Base-by-base conservation (phyloP, 2,888 invertebrate genomes). In the Aphidoletes aphidimyza region DNA sequence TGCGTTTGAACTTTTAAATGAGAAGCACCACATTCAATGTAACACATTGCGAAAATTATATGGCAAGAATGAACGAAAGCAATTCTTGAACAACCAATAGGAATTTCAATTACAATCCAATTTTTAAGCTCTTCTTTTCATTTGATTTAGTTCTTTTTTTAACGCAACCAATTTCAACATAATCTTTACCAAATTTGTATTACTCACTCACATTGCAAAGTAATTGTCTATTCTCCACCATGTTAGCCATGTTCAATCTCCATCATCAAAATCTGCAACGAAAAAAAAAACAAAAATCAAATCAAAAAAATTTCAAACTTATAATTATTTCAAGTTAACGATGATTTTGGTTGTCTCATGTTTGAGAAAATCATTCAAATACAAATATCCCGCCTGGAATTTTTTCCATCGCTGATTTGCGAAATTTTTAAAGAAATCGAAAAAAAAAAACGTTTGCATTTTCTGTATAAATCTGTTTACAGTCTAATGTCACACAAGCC, bases 81-180 rank as follows among this genome's bases (percentile, higher is more conserved):
- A 14, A 69, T n/a, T n/a, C 14, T 69, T 69, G 30, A 69, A 69
- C 17, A 34, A n/a, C n/a, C n/a, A n/a, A n/a, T 30, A 30, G 69
- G 30, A 69, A 69, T 69, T 69, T 69, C 69, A 69, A 69, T 30
- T 69, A 69, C 69, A 14, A 69, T 19, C 0, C 34, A 34, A 69
- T 69, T 69, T 30, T 30, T 9, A 69, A 30, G 30, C 14, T 5
- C 30, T 34, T 69, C 69, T 30, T 47, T 19, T 47, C 17, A 17
- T 54, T 54, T 22, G 54, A 54, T 3, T 47, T 47, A 11, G 9
- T 17, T 14, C 47, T 17, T 30, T 69, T 69, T 69, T 30, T 34
- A 11, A 9, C 69, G n/a, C n/a, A n/a, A 69, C 30, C 30, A 30
- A 30, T 30, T 69, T 30, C 14, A 0, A 22, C 8, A 54, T 54